A percentile compares a stretch with the other conserved stretches of the same genome.
phyloP scores from a whole-genome alignment of 2,888 invertebrate species.

The Altica lythri region DNA sequence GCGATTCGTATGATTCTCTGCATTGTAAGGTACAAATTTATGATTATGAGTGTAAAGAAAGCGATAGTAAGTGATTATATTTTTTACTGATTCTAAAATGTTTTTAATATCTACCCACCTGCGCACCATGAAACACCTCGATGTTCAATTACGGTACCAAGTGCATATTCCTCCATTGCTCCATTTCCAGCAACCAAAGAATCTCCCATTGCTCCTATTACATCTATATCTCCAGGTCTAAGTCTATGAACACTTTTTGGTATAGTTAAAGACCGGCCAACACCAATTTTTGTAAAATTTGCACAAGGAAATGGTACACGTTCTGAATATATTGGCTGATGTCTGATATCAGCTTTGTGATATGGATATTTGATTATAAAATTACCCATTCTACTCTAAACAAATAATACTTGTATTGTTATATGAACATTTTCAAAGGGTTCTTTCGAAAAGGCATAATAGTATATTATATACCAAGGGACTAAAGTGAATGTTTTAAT shows the following conservation, averaged over 20 bases:
- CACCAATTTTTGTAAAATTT: constrained; percentile 48
- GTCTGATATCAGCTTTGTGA: constrained; percentile 57
- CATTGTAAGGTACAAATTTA: background rate
- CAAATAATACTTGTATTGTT: background rate
- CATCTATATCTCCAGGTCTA: constrained; percentile 72
- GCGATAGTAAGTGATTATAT: no score
- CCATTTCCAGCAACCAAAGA: constrained; percentile 75
- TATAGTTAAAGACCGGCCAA: constrained; percentile 52
- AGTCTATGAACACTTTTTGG: constrained; percentile 71
- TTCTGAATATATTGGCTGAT: constrained; percentile 60
- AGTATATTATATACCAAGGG: no score
- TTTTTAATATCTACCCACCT: constrained; percentile 58
- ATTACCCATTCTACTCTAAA: constrained; percentile 42
- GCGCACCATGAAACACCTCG: constrained; percentile 77
- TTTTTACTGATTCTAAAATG: no score
- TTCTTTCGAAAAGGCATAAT: background rate
- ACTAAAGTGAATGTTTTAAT: no score
- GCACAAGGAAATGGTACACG: constrained; percentile 66
- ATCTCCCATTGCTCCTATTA: constrained; percentile 74
- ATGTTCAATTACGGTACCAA: constrained; percentile 75
- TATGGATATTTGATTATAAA: constrained; percentile 59
- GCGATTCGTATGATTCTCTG: no score
- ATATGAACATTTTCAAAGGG: background rate
- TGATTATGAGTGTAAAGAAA: constrained; percentile 18
- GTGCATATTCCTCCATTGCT: constrained; percentile 72